These are phyloP conservation scores for Sycophaga agraensis DNA, from an alignment of 1,140 invertebrate genomes.

Conservation along the genomic window DNA sequence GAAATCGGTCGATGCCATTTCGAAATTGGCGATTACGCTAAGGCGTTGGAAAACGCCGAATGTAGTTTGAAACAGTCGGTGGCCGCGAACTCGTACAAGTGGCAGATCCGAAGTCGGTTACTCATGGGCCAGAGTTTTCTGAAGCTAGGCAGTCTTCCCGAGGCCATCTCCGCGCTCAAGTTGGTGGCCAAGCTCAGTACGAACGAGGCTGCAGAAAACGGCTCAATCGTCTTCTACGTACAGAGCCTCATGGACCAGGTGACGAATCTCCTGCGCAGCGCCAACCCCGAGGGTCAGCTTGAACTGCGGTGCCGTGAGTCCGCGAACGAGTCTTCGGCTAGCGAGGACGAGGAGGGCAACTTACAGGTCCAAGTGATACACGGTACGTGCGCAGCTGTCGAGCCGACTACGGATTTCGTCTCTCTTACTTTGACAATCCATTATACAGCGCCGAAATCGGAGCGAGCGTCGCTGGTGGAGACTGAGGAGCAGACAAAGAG, in stretches of 20 bases:
- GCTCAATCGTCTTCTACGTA: constrained; percentile 1
- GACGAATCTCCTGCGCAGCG: neutral
- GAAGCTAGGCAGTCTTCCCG: constrained; percentile 29
- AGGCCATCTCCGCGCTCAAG: constrained; percentile 37
- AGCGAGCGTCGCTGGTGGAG: no score
- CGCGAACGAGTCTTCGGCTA: neutral
- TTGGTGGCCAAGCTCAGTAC: constrained; percentile 26
- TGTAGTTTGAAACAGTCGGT: constrained; percentile 33
- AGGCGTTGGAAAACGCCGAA: constrained; percentile 31
- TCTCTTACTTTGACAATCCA: no score
- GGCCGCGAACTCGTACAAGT: constrained; percentile 37
- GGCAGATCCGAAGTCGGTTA: constrained; percentile 40
- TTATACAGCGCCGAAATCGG: no score
- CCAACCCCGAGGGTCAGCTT: neutral
- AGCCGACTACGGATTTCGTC: no score
- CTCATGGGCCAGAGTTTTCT: constrained; percentile 36
- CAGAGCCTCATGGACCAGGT: constrained; percentile 20
- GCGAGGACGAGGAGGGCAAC: no score
- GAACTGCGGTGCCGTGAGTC: neutral
- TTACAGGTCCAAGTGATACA: no score
- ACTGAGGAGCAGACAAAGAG: neutral
- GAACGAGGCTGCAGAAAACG: neutral
- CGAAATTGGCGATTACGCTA: constrained; percentile 32
- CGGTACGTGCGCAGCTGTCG: no score
- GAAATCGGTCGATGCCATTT: constrained; percentile 43